These are phyloP conservation scores for Alloscopus bannaensis DNA, from an alignment of 2,888 invertebrate genomes.

Conservation along the genomic window DNA sequence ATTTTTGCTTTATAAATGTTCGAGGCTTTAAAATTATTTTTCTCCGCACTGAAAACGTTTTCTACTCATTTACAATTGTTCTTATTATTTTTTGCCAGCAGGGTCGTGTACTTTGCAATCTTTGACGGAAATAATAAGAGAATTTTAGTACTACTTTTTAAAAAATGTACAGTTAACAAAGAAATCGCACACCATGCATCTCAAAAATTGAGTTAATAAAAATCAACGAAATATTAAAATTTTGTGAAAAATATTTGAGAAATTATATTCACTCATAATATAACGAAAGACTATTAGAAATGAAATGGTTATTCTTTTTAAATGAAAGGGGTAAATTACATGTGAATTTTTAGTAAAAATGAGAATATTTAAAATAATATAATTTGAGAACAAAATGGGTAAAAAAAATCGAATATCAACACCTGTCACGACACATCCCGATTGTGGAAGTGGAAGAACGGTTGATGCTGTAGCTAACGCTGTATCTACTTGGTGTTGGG, in stretches of 20 bases:
- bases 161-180: constrained; percentile 11
- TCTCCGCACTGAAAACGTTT: not conserved
- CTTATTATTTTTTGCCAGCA: constrained; percentile 56
- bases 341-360: too few species aligned
- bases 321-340: constrained; percentile 25
- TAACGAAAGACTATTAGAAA: not conserved
- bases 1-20: constrained; percentile 61
- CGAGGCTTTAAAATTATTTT: constrained; percentile 43
- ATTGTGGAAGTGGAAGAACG: constrained; percentile 72
- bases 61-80: constrained; percentile 16
- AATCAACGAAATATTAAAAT: not conserved
- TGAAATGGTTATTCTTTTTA: not conserved
- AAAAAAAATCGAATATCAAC: constrained; percentile 67
- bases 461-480: constrained; percentile 72
- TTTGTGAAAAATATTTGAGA: too few species aligned
- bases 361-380: constrained; percentile 41
- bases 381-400: constrained; percentile 45
- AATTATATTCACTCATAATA: not conserved
- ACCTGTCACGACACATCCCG: constrained; percentile 73
- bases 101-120: constrained; percentile 51
- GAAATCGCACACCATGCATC: constrained; percentile 30
- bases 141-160: constrained; percentile 32
- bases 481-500: constrained; percentile 71
- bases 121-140: constrained; percentile 53
- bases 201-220: constrained; percentile 3